Conservation (phyloP, 2,797 vertebrate genomes). For the Halcyon badia region DNA sequence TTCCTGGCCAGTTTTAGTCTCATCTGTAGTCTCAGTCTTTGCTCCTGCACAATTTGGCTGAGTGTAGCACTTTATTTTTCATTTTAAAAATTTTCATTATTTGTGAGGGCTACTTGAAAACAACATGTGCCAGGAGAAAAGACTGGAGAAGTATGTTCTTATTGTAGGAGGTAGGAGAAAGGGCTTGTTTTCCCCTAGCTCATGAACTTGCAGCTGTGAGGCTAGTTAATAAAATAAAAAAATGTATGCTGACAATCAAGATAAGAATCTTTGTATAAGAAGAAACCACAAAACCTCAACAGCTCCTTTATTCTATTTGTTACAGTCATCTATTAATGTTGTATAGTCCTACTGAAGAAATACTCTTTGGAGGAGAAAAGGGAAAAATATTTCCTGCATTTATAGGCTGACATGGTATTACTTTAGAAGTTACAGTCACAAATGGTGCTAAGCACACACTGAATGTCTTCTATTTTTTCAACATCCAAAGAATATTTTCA, state of each 20-base stretch:
- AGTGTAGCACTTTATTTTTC: neutral
- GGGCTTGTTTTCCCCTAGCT: neutral
- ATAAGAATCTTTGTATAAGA: neutral
- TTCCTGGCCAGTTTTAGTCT: neutral
- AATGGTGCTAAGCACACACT: neutral
- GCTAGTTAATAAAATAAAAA: neutral
- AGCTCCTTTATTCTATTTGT: neutral
- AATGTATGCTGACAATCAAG: neutral
- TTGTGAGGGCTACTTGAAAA: neutral
- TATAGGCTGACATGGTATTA: neutral
- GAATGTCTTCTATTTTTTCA: neutral
- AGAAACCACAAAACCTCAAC: neutral
- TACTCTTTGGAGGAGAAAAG: neutral
- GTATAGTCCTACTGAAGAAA: neutral
- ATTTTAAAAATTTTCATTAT: neutral
- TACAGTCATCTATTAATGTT: neutral
- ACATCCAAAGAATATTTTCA: neutral
- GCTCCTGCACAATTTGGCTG: neutral
- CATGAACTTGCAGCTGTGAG: neutral
- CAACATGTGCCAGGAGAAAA: neutral
- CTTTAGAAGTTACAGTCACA: neutral
- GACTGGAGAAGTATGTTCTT: neutral
- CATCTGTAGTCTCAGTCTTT: neutral
- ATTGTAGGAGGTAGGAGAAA: neutral
- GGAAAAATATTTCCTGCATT: neutral